Evolutionary conservation across 2,113 vertebrate genomes (phyloP).

Genomic region (Neomonachus schauinslandi): DNA sequence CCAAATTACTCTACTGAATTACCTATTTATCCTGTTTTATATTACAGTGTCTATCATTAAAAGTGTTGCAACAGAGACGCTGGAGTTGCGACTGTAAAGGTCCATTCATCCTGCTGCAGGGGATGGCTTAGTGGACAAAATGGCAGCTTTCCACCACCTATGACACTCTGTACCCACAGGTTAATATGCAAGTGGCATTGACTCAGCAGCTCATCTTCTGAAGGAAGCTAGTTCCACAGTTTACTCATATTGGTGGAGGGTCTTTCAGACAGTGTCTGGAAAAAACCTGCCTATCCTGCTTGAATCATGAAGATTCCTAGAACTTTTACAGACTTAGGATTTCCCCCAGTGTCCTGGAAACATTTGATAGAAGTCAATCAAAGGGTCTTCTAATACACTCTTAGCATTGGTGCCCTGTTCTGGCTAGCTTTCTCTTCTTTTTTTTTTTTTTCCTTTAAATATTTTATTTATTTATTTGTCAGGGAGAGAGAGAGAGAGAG

Average conservation of each 20-base stretch:
- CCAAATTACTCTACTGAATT: slow-evolving; percentile 12
- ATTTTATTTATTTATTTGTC: no score
- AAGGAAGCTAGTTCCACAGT: neutral
- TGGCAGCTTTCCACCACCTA: neutral
- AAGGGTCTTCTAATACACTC: neutral
- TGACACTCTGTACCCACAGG: neutral
- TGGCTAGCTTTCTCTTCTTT: neutral
- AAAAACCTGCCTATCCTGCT: neutral
- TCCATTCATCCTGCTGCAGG: neutral
- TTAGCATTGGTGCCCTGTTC: neutral
- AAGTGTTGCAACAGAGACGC: slow-evolving; percentile 46
- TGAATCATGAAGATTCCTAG: slow-evolving; percentile 6
- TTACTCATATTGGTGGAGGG: slow-evolving; percentile 17
- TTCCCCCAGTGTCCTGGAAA: neutral
- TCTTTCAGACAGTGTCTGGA: neutral
- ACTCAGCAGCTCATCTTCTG: neutral
- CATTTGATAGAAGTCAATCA: neutral
- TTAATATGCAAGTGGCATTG: neutral
- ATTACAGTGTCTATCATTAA: slow-evolving; percentile 56
- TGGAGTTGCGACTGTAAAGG: neutral
- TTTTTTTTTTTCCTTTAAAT: no score
- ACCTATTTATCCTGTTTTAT: slow-evolving; percentile 27
- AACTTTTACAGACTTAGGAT: neutral
- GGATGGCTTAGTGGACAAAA: neutral
- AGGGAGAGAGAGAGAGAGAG: no score